Percentiles rank a stretch among this genome's conserved stretches.
phyloP scores from a whole-genome alignment of 2,797 vertebrate species.

The Eulemur mongoz region DNA sequence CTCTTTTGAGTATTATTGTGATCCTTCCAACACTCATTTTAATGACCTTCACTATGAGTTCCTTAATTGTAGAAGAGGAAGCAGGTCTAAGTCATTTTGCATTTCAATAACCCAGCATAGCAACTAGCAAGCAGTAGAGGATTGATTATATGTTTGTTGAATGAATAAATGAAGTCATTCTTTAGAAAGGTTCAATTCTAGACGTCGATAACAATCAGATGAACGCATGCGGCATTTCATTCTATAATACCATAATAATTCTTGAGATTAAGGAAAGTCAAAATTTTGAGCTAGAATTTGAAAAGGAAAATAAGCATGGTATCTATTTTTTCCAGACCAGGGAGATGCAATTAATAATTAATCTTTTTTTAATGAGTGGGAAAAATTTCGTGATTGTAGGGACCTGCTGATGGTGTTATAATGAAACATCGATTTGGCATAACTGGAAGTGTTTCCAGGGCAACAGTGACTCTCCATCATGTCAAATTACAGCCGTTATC shows the following conservation, averaged over 20 bases:
- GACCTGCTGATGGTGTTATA: conserved; percentile 44
- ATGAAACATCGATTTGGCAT: conserved; percentile 39
- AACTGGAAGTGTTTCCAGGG: conserved; percentile 42
- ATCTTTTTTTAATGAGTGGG: conserved; percentile 58
- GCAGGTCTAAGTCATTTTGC: background rate
- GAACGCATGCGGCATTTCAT: background rate
- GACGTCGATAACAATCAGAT: background rate
- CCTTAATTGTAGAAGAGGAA: background rate
- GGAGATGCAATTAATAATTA: conserved; percentile 57
- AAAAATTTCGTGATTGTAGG: conserved; percentile 55
- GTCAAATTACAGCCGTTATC: conserved; percentile 57
- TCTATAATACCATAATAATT: background rate
- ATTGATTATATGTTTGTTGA: background rate
- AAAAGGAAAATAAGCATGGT: background rate
- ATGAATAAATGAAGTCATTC: conserved; percentile 2
- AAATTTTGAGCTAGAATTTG: conserved; percentile 28
- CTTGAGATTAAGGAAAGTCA: conserved; percentile 5
- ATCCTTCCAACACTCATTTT: background rate
- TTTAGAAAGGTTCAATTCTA: background rate
- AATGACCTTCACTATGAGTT: background rate
- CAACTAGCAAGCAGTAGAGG: background rate
- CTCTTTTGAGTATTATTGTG: background rate
- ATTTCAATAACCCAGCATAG: background rate
- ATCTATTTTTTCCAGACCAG: conserved; percentile 11
- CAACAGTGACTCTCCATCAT: background rate